Evolutionary conservation across 1,140 invertebrate genomes (phyloP), one percentile per base, ranked within the genome.

Genomic region (Ips typographus): DNA sequence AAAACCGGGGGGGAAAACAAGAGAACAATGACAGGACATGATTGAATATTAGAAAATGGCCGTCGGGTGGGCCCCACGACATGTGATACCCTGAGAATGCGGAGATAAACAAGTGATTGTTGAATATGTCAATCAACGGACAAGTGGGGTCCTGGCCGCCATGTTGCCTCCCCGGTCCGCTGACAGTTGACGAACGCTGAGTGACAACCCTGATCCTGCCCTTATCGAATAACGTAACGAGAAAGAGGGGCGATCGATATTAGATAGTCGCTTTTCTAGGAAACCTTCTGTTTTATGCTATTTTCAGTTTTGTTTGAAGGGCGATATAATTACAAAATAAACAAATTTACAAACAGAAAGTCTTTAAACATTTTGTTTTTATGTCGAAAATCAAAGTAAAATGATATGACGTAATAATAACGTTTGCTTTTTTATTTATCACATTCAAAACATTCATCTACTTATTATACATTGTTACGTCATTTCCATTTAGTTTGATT

Each of bases 51-150:
- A 74, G 56, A 74, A 74, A 72, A 73, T 72, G 72, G 68, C 71
- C 66, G 22, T 36, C 66, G 49, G 57, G 58, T 44, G 55, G 57
- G 38, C 60, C 70, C 37, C 61, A 44, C 65, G 74, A 69, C 71
- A 76, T 63, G 55, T 57, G 73, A 76, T 76, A 76, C 71, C 69
- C 73, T 75, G 75, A 68, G 75, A 76, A 73, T 72, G 68, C 66
- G 56, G 49, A 74, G 71, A 77, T 72, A 74, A 75, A 77, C 73
- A 75, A 71, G 70, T 74, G 77, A 78, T 76, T 77, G 77, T 74
- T 76, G 74, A 76, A 73, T 70, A 70, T 73, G 77, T 78, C 77
- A 77, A 76, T 78, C 77, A 75, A 71, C 76, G 72, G 65, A 74
- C 73, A 73, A 77, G 74, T 74, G 71, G 75, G 77, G 76, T 68